Conservation (phyloP, 2,797 vertebrate species). For the Sternarchorhynchus goeldii region DNA sequence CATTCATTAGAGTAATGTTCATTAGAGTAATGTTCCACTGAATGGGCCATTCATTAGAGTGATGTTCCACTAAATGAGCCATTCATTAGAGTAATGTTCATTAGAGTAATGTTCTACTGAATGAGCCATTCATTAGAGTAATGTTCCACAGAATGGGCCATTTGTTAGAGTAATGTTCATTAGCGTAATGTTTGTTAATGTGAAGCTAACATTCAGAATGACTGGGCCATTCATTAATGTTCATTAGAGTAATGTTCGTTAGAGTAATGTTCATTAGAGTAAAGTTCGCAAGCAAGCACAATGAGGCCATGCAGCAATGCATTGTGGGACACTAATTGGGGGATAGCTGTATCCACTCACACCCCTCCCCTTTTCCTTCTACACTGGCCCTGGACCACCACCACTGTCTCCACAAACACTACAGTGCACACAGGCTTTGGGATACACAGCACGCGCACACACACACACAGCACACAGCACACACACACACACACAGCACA, state of each 20-base stretch:
- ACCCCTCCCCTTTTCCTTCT: constrained; percentile 64
- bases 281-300: constrained; percentile 35
- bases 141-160: too few relatives aligned
- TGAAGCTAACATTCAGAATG: too few relatives aligned
- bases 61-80: neutral
- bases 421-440: constrained; percentile 66
- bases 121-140: too few relatives aligned
- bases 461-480: constrained; percentile 48
- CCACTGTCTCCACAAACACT: constrained; percentile 51
- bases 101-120: too few relatives aligned
- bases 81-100: constrained; percentile 3
- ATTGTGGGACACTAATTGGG: constrained; percentile 63
- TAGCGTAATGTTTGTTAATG: too few relatives aligned
- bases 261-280: neutral
- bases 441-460: constrained; percentile 67
- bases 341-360: constrained; percentile 85
- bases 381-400: constrained; percentile 60
- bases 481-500: constrained; percentile 64
- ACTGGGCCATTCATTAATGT: too few relatives aligned
- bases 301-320: constrained; percentile 71
- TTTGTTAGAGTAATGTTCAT: too few relatives aligned
- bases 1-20: too few relatives aligned
- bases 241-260: too few relatives aligned
- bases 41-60: too few relatives aligned
- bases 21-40: neutral